Evolutionary conservation across 2,888 invertebrate species (phyloP).

Genomic region (Drosophila niveifrons): DNA sequence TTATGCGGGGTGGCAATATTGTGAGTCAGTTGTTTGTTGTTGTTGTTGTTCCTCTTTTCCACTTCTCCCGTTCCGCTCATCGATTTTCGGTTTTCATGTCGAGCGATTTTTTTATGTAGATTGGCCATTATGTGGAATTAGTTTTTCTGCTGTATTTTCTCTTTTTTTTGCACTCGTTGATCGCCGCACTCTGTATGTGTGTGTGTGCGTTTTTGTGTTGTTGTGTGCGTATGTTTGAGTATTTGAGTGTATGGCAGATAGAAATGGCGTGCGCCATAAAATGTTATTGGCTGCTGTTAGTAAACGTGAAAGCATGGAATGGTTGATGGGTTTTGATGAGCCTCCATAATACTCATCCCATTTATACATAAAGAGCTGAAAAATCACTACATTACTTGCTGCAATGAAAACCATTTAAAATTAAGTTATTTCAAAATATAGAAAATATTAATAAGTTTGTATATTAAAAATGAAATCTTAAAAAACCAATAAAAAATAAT

Average conservation of each 20-base stretch:
- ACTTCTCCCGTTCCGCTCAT: conserved; percentile 57
- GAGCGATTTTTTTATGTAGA: conserved; percentile 78
- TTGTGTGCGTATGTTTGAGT: conserved; percentile 5
- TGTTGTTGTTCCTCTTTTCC: conserved; percentile 24
- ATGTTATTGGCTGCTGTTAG: conserved; percentile 70
- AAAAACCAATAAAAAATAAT: no score
- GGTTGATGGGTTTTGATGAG: conserved; percentile 45
- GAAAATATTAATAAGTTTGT: no score
- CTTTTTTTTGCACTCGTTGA: conserved; percentile 62
- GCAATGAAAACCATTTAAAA: not conserved
- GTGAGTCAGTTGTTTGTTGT: conserved; percentile 60
- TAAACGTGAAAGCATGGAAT: conserved; percentile 51
- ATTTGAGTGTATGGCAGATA: conserved; percentile 45
- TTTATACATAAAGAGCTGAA: not conserved
- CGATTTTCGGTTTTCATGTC: conserved; percentile 73
- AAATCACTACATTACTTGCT: not conserved
- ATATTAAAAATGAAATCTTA: no score
- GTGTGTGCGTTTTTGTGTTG: not conserved
- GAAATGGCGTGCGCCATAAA: conserved; percentile 73
- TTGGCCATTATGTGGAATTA: conserved; percentile 81
- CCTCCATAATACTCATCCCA: conserved; percentile 21
- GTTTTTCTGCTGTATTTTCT: conserved; percentile 64
- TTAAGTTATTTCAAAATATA: not conserved
- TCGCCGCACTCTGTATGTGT: conserved; percentile 30
- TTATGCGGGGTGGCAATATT: conserved; percentile 77